A percentile compares a stretch with the other conserved stretches of the same genome.
Conservation (phyloP, 2,888 invertebrate genomes). For the Himalopsyche japonica region DNA sequence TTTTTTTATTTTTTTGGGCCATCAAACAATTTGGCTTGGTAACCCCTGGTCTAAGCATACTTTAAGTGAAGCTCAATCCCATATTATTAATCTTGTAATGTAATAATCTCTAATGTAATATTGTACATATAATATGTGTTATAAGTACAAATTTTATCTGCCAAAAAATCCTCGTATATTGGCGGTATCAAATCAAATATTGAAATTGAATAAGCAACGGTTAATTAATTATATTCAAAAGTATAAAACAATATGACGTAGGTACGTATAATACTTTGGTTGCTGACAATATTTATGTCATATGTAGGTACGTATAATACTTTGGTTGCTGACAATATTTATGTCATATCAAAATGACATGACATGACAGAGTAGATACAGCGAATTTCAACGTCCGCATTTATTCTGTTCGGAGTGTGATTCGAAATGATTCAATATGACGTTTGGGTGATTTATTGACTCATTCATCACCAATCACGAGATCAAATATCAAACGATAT, state of each 20-base stretch:
- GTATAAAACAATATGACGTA: background rate
- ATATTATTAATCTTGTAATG: too few species aligned
- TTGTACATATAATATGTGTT: too few species aligned
- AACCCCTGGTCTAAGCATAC: too few species aligned
- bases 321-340: background rate
- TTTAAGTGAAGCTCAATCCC: too few species aligned
- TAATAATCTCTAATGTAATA: too few species aligned
- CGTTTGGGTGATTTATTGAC: background rate
- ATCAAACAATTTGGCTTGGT: too few species aligned
- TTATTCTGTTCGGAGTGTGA: background rate
- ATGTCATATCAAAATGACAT: background rate
- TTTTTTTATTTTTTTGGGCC: too few species aligned
- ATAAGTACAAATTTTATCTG: too few species aligned
- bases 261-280: background rate
- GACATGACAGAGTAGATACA: background rate
- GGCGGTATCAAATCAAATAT: too few species aligned
- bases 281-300: background rate
- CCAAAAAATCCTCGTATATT: too few species aligned
- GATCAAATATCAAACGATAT: background rate
- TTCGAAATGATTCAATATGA: background rate
- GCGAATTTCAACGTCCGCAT: background rate
- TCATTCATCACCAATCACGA: background rate
- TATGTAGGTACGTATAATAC: background rate
- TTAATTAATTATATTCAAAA: background rate
- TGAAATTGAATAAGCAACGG: background rate